Evolutionary conservation across 2,888 invertebrate species (phyloP).

Genomic region (Lacanobia wlatinum): DNA sequence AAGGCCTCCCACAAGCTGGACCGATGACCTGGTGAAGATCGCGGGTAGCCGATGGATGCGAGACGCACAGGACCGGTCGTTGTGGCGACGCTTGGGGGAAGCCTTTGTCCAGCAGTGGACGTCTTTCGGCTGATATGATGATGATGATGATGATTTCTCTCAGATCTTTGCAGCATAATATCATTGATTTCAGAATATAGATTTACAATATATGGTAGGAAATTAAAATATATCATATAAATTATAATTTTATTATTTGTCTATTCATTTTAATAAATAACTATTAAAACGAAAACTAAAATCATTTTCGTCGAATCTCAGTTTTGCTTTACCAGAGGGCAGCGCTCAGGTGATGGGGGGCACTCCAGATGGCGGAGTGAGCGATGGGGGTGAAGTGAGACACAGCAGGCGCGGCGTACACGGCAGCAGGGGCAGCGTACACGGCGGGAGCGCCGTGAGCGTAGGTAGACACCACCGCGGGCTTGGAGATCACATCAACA

Average conservation of each 20-base stretch:
- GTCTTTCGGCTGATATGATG: no score
- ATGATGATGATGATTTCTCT: no score
- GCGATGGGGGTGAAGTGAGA: constrained; percentile 75
- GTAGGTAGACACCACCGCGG: constrained; percentile 72
- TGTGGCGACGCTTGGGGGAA: no score
- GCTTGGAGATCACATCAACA: constrained; percentile 76
- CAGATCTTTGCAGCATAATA: not conserved
- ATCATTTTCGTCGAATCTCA: constrained; percentile 76
- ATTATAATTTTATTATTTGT: constrained; percentile 77
- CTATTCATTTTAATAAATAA: constrained; percentile 82
- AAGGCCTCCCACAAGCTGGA: no score
- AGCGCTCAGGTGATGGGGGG: constrained; percentile 75
- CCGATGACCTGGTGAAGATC: no score
- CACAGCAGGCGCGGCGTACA: constrained; percentile 78
- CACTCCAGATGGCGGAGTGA: constrained; percentile 78
- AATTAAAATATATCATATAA: constrained; percentile 64
- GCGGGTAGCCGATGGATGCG: no score
- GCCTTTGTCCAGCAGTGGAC: no score
- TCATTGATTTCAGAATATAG: not conserved
- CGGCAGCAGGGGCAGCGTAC: constrained; percentile 72
- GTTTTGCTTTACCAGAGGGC: constrained; percentile 78
- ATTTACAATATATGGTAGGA: not conserved
- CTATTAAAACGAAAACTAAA: constrained; percentile 85
- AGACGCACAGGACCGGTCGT: no score
- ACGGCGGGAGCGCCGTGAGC: constrained; percentile 66